Percentiles rank a stretch among this genome's conserved stretches.
Evolutionary conservation across 2,888 invertebrate genomes (phyloP).

Genomic region (Clusia tigrina): DNA sequence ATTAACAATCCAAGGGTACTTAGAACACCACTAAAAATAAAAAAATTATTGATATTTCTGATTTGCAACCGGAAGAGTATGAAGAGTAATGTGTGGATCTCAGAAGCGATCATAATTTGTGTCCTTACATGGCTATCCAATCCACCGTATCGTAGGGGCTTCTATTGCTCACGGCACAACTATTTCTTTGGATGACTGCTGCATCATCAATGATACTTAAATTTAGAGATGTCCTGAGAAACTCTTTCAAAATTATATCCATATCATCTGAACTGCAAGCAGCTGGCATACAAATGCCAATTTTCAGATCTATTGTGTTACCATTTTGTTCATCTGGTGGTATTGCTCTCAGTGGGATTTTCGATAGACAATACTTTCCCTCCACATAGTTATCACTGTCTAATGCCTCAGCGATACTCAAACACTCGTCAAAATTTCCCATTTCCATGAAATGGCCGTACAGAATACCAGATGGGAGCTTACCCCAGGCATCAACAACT

Average conservation of each 20-base stretch:
- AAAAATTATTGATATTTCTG: background rate
- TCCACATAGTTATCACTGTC: background rate
- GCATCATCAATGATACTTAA: slow-evolving; percentile 14
- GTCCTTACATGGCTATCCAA: slow-evolving; percentile 49
- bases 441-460: slow-evolving; percentile 57
- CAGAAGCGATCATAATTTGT: background rate
- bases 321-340: too few species aligned
- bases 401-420: slow-evolving; percentile 41
- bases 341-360: slow-evolving; percentile 25
- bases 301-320: slow-evolving; percentile 38
- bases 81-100: too few species aligned
- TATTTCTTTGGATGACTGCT: slow-evolving; percentile 15
- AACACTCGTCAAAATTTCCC: slow-evolving; percentile 64
- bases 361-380: slow-evolving; percentile 46
- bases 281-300: slow-evolving; percentile 48
- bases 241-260: slow-evolving; percentile 35
- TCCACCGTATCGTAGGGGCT: slow-evolving; percentile 39
- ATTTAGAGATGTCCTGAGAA: slow-evolving; percentile 33
- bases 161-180: slow-evolving; percentile 31
- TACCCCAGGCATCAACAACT: slow-evolving; percentile 65
- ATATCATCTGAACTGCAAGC: slow-evolving; percentile 37
- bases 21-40: slow-evolving; percentile 36
- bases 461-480: slow-evolving; percentile 61
- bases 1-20: slow-evolving; percentile 25
- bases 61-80: background rate